A percentile compares a stretch with the other conserved stretches of the same genome.
Evolutionary conservation across 2,113 vertebrate genomes (phyloP).

Genomic region (Datnioides undecimradiatus): DNA sequence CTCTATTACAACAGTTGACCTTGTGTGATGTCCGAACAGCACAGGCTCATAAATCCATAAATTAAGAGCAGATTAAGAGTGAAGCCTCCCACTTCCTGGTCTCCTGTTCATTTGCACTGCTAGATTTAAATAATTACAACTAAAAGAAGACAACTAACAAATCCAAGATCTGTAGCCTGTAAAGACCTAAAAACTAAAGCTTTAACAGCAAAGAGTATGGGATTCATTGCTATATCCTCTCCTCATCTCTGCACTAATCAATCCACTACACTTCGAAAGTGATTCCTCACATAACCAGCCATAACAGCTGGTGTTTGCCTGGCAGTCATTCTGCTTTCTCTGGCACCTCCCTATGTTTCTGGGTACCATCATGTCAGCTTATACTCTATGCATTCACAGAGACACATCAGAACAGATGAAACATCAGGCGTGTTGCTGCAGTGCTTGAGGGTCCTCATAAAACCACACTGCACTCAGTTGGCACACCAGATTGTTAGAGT

Average conservation of each 20-base stretch:
- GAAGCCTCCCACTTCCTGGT: neutral
- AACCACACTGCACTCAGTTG: slow-evolving; percentile 20
- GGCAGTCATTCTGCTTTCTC: slow-evolving; percentile 34
- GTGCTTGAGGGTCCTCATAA: slow-evolving; percentile 15
- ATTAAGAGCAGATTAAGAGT: neutral
- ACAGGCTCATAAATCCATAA: neutral
- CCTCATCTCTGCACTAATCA: neutral
- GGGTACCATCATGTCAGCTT: slow-evolving; percentile 34
- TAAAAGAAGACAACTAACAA: neutral
- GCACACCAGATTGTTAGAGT: slow-evolving; percentile 24
- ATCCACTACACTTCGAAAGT: neutral
- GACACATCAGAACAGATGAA: slow-evolving; percentile 44
- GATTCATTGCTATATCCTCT: neutral
- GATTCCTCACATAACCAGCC: slow-evolving; percentile 23
- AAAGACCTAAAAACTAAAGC: too few relatives aligned
- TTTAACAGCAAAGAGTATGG: neutral
- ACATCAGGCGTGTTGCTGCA: slow-evolving; percentile 28
- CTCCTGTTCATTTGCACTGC: neutral
- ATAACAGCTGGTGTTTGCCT: slow-evolving; percentile 55
- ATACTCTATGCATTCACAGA: slow-evolving; percentile 23
- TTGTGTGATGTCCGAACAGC: too few relatives aligned
- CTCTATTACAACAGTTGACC: neutral
- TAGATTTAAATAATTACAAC: too few relatives aligned
- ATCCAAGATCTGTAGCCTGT: too few relatives aligned
- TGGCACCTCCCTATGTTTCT: slow-evolving; percentile 45